Percentiles rank a stretch among this genome's conserved stretches.
Evolutionary conservation across 1,140 invertebrate genomes (phyloP).

Genomic region (Drosophila tani): DNA sequence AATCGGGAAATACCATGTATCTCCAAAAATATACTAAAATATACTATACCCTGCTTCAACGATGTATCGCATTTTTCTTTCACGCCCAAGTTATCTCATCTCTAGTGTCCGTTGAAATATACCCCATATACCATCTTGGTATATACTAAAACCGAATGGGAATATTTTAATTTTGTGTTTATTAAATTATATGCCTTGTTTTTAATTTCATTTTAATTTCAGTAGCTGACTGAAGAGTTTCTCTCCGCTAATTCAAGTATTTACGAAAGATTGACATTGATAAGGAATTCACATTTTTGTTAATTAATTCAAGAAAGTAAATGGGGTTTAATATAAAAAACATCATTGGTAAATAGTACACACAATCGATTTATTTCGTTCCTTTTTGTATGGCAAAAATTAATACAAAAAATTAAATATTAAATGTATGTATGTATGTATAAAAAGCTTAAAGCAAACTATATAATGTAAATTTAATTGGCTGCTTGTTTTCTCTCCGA

Average conservation of each 20-base stretch:
- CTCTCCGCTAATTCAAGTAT: too few species aligned
- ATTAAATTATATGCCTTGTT: background rate
- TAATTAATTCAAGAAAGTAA: background rate
- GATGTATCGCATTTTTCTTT: too few species aligned
- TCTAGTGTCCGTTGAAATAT: too few species aligned
- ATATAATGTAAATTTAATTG: slow-evolving; percentile 71
- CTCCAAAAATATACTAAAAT: too few species aligned
- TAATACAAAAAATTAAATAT: slow-evolving; percentile 82
- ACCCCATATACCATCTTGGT: too few species aligned
- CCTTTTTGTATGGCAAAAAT: slow-evolving; percentile 82
- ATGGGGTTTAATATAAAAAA: background rate
- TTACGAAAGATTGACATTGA: too few species aligned
- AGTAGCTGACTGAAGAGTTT: background rate
- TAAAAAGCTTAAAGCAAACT: slow-evolving; percentile 83
- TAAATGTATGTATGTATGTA: slow-evolving; percentile 77
- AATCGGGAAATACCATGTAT: too few species aligned
- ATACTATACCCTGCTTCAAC: too few species aligned
- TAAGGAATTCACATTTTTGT: too few species aligned
- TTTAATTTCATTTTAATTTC: background rate
- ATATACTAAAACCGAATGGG: too few species aligned
- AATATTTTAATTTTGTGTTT: too few species aligned
- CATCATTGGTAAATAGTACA: slow-evolving; percentile 58
- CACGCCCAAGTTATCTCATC: too few species aligned
- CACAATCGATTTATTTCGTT: slow-evolving; percentile 74
- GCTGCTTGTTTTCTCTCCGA: slow-evolving; percentile 53